Base-by-base conservation (phyloP, 2,113 vertebrate genomes). In the Cyphomyrus discorhynchus region DNA sequence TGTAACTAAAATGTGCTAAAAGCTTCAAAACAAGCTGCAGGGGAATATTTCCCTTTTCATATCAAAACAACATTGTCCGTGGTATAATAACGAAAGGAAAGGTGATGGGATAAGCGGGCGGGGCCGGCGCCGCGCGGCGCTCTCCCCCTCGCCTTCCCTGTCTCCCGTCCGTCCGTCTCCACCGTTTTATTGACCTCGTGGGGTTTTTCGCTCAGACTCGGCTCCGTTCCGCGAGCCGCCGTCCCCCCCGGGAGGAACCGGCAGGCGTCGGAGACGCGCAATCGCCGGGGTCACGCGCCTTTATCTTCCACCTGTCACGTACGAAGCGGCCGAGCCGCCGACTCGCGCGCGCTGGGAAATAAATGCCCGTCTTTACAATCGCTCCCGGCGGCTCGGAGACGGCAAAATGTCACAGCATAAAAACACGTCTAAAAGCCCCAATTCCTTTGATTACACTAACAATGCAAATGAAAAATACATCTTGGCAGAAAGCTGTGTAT, bases 391-490 rank as follows among this genome's bases (percentile, higher is more conserved):
- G 74, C 35, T 80, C 74, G 31, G 74, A 80, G 35, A 35, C 82
- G 21, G 39, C 39, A 84, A 84, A 84, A 84, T 84, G 82, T 84
- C 82, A 84, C 82, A 84, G 39, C 19, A 80, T 80, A 84, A 84
- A 84, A 84, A 84, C 42, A 45, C 42, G 35, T 82, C 77, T 82
- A 82, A 82, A 82, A 82, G 15, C 82, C 39, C 39, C 42, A n/a
- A 45, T 46, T 84, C 45, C 82, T 84, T 84, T 84, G 39, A 84
- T 84, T 84, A 47, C 45, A 84, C 39, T 84, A 84, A 84, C 82
- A 84, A 84, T 46, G 45, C 42, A 84, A 47, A 84, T 84, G 82
- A 84, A 84, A 84, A 45, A 84, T 84, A 84, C 82, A 84, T 84
- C 82, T 84, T 84, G 45, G 82, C 82, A 47, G 21, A 47, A n/a